A percentile compares a stretch with the other conserved stretches of the same genome.
These are phyloP conservation scores for Schizopygopsis malacanthus DNA, from an alignment of 2,797 vertebrate genomes.

Conservation along the genomic window DNA sequence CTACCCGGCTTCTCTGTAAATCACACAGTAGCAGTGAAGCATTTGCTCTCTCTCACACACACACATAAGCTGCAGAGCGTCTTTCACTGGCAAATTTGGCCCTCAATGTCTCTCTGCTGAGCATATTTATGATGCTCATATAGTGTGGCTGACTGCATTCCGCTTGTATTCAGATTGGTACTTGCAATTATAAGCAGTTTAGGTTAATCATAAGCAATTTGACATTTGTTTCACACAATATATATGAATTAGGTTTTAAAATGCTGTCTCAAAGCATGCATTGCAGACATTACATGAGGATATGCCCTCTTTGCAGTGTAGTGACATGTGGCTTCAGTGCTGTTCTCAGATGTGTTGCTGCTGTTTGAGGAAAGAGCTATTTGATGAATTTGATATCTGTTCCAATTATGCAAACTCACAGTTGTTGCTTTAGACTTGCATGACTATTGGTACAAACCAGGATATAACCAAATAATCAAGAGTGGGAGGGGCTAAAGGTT, in stretches of 20 bases:
- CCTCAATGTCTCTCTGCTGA: slow-evolving; percentile 2
- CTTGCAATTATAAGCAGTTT: background rate
- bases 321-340: background rate
- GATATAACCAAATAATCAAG: background rate
- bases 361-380: background rate
- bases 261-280: background rate
- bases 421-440: slow-evolving; percentile 53
- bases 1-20: slow-evolving; percentile 47
- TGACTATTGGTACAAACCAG: background rate
- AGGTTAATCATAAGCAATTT: background rate
- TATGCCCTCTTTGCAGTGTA: background rate
- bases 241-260: slow-evolving; percentile 11
- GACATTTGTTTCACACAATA: background rate
- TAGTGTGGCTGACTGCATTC: background rate
- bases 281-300: background rate
- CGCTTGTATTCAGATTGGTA: background rate
- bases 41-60: background rate
- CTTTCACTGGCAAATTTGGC: slow-evolving; percentile 38
- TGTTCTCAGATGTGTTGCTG: background rate
- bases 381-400: slow-evolving; percentile 21
- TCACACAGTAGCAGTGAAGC: slow-evolving; percentile 47
- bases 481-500: background rate
- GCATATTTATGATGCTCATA: slow-evolving; percentile 24
- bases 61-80: slow-evolving; percentile 27
- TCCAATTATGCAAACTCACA: slow-evolving; percentile 47